phyloP scores from a whole-genome alignment of 2,113 vertebrate species.

The Notarius quadriscutis region DNA sequence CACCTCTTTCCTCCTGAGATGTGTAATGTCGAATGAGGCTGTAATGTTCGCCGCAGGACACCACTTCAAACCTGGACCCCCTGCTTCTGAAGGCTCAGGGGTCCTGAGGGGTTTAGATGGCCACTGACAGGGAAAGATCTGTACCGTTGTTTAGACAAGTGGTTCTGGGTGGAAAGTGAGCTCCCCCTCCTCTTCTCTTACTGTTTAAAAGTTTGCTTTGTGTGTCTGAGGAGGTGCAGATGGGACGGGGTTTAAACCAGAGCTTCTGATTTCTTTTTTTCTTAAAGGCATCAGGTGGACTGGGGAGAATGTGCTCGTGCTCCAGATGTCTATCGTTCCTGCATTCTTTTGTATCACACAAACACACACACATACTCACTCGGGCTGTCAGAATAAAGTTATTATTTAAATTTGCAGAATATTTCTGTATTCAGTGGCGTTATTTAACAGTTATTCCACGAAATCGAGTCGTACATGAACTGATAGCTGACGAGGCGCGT shows the following conservation, averaged over 20 bases:
- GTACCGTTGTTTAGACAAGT: constrained; percentile 83
- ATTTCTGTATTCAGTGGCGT: not conserved
- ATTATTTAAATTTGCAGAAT: not conserved
- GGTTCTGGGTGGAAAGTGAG: constrained; percentile 80
- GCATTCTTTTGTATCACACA: not conserved
- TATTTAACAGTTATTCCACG: too few species aligned
- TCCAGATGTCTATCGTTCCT: constrained; percentile 10
- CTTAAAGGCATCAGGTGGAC: constrained; percentile 49
- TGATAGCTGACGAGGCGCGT: too few species aligned
- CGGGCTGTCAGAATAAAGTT: not conserved
- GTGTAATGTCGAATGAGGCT: not conserved
- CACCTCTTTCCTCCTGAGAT: not conserved
- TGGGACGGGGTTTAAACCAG: constrained; percentile 33
- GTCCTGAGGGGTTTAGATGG: constrained; percentile 34
- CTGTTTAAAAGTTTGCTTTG: constrained; percentile 21
- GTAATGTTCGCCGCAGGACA: constrained; percentile 14
- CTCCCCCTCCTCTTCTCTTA: constrained; percentile 31
- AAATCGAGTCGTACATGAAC: too few species aligned
- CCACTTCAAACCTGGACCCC: constrained; percentile 40
- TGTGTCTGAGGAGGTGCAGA: constrained; percentile 48
- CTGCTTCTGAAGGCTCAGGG: constrained; percentile 36
- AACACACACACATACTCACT: constrained; percentile 1
- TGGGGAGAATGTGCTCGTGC: not conserved
- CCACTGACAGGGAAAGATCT: constrained; percentile 36
- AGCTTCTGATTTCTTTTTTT: not conserved